Evolutionary conservation across 2,113 vertebrate genomes (phyloP), one percentile per base, ranked within the genome.

Genomic region (Anhinga anhinga): DNA sequence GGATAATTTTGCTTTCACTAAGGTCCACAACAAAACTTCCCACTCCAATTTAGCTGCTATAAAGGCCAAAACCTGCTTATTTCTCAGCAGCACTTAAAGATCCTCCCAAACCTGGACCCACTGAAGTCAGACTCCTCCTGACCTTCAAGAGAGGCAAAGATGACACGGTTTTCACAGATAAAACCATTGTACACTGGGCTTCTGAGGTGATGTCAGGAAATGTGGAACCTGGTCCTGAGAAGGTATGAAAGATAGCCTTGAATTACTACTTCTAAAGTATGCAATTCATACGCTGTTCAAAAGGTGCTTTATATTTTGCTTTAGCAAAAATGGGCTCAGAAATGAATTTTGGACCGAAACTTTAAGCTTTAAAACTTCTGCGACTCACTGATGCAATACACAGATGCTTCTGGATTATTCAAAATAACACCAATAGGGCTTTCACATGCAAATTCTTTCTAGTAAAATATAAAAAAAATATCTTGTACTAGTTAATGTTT

Each of bases 181-280:
- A 82, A 66, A 77, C 2, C 42, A 45, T 27, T 53, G 7, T 6
- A 7, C 2, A 40, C 6, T 14, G 17, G 7, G 19, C 11, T 36
- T 30, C 11, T 87, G 77, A 73, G 59, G 32, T 40, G 19, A 44
- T 7, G 40, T 18, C 72, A 49, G 67, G 42, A 63, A 52, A 44
- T 5, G 8, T 0, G 4, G 70, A 61, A 56, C 44, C n/a, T 5
- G 7, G 15, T 44, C 38, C 59, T 50, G 22, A 29, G 32, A 15
- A 61, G 45, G 32, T 25, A 21, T 7, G 27, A 36, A 49, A 59
- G 40, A 23, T 1, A n/a, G 18, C 29, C 10, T 70, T 76, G 20
- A 23, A n/a, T 74, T 15, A 25, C 29, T 55, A 8, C 20, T 42
- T 36, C 22, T n/a, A 55, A 63, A 59, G 59, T 23, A 29, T 3